Evolutionary conservation across 2,888 invertebrate genomes (phyloP).

Genomic region (Lepas anatifera): DNA sequence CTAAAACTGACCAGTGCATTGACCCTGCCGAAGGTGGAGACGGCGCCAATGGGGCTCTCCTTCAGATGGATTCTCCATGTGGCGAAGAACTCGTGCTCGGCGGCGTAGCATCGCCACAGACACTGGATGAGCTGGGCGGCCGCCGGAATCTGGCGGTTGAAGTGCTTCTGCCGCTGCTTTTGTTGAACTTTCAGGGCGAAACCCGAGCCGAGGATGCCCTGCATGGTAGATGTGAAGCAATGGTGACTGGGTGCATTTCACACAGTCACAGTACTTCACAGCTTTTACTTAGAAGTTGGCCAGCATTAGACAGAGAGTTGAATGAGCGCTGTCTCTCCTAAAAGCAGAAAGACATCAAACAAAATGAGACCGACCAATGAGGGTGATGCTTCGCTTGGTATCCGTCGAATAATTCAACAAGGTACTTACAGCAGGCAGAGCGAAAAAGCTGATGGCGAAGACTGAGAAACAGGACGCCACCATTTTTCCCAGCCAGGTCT

Average conservation of each 20-base stretch:
- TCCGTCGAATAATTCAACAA: no score
- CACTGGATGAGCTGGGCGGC: conserved; percentile 69
- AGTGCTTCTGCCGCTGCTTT: conserved; percentile 74
- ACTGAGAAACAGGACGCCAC: conserved; percentile 75
- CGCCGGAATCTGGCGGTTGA: conserved; percentile 67
- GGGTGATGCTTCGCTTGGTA: no score
- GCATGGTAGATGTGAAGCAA: no score
- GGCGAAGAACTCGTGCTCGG: conserved; percentile 57
- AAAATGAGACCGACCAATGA: no score
- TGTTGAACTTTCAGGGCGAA: conserved; percentile 77
- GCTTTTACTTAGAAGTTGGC: no score
- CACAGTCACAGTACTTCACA: no score
- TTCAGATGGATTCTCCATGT: conserved; percentile 64
- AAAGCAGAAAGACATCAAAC: no score
- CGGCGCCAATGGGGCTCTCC: conserved; percentile 35
- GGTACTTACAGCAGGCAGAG: conserved; percentile 72
- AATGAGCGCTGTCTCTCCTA: no score
- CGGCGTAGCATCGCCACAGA: conserved; percentile 62
- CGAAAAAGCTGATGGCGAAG: conserved; percentile 76
- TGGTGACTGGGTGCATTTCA: no score
- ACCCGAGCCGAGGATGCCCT: conserved; percentile 74
- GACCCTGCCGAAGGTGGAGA: conserved; percentile 46
- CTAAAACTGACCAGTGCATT: conserved; percentile 22
- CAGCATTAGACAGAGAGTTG: no score
- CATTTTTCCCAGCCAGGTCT: conserved; percentile 74